Evolutionary conservation across 2,888 invertebrate species (phyloP), one percentile per base, ranked within the genome.

Genomic region (Neria commutata): DNA sequence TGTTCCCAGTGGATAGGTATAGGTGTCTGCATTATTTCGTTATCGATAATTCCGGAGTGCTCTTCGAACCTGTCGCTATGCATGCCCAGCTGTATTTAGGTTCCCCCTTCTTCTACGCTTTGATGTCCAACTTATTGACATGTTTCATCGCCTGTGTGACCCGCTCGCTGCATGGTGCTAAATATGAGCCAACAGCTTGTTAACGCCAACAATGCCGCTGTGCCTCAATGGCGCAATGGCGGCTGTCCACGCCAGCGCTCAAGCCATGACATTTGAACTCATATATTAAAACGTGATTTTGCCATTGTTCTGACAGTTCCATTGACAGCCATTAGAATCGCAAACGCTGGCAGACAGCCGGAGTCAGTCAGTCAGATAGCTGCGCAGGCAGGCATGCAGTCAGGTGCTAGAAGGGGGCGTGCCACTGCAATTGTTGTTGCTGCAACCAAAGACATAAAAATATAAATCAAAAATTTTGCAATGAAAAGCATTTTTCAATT

Each of bases 401-500:
- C 40, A 29, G 17, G 65, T 65, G 73, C 62, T 59, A 65, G 63
- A 67, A 73, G 66, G 63, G 66, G 74, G 73, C 74, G 71, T 69
- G 56, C 55, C n/a, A n/a, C 37, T 11, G n/a, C 6, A 11, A 37
- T n/a, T n/a, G n/a, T n/a, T n/a, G n/a, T 14, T 11, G n/a, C 37
- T 11, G n/a, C 37, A 14, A 14, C 11, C 4, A n/a, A 37, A 17
- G n/a, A 24, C 63, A 70, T 66, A 69, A 61, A 72, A 69, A 68
- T 65, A 72, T 74, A 72, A 74, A 72, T 72, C 74, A 71, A 54
- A 62, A n/a, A 50, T 26, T 50, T 17, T 16, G 6, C 25, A 26
- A 37, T 8, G 5, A 37, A 14, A n/a, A n/a, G n/a, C n/a, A 37
- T 37, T 37, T 37, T 37, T 37, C 4, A 14, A 37, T 37, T 37